phyloP scores from a whole-genome alignment of 2,113 vertebrate species.

The Apus apus region DNA sequence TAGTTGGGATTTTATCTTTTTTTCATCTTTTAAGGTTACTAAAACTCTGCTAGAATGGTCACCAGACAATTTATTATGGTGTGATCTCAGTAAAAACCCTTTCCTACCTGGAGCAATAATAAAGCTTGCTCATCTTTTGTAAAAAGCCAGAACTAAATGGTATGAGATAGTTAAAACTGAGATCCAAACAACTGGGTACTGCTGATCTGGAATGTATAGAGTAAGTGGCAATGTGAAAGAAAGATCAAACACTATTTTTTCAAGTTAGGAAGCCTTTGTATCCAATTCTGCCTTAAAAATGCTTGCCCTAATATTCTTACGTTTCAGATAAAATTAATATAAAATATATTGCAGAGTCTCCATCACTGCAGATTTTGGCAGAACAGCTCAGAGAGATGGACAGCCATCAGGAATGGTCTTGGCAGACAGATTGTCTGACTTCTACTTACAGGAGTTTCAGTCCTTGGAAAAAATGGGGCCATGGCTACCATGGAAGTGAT shows the following conservation, averaged over 20 bases:
- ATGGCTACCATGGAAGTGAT: not conserved
- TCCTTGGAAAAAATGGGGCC: not conserved
- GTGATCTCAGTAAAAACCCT: not conserved
- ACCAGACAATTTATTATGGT: not conserved
- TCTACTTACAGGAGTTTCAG: not conserved
- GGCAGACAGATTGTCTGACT: not conserved
- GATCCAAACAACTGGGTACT: not conserved
- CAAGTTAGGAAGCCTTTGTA: not conserved
- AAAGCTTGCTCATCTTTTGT: not conserved
- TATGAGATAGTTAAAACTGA: not conserved
- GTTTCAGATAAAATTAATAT: not conserved
- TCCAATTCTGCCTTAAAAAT: not conserved
- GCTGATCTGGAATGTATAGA: not conserved
- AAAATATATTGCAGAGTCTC: not conserved
- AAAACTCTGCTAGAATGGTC: not conserved
- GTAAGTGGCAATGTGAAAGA: not conserved
- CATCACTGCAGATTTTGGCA: not conserved
- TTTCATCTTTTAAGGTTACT: not conserved
- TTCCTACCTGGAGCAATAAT: not conserved
- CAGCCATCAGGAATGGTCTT: not conserved
- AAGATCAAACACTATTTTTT: not conserved
- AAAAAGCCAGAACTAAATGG: not conserved
- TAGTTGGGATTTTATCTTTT: not conserved
- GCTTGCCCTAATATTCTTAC: not conserved
- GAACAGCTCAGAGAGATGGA: not conserved